A percentile compares a stretch with the other conserved stretches of the same genome.
Evolutionary conservation across 2,113 vertebrate genomes (phyloP).

Genomic region (Chrysochloris asiatica): DNA sequence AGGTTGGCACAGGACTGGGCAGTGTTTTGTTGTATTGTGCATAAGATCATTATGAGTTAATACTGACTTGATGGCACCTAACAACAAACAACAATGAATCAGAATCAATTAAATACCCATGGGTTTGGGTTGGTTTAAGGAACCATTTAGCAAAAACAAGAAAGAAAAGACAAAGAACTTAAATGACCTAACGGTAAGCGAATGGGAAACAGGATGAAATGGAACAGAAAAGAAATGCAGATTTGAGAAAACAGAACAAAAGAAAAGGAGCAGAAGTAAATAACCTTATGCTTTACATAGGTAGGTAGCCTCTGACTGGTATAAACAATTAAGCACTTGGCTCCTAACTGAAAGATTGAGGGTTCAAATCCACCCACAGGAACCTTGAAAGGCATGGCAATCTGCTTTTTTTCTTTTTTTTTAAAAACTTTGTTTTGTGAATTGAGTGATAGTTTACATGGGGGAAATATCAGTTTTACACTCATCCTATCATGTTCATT

Average conservation of each 20-base stretch:
- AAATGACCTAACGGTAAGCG: slow-evolving; percentile 19
- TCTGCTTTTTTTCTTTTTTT: too few species aligned
- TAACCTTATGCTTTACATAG: background rate
- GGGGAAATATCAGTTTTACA: too few species aligned
- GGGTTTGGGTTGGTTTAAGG: background rate
- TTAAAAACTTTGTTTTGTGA: too few species aligned
- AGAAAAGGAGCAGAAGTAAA: background rate
- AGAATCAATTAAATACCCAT: too few species aligned
- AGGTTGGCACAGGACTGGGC: too few species aligned
- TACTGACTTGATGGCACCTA: too few species aligned
- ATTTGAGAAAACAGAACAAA: background rate
- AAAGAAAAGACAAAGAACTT: background rate
- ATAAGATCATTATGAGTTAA: too few species aligned
- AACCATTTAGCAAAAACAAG: background rate
- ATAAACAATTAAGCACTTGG: background rate
- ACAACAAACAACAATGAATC: too few species aligned
- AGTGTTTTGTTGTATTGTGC: too few species aligned
- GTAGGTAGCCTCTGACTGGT: background rate
- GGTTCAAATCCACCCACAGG: background rate
- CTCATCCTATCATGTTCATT: too few species aligned
- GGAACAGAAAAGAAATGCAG: background rate
- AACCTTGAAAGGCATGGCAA: background rate
- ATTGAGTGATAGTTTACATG: too few species aligned
- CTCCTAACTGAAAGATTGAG: background rate
- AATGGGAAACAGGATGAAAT: background rate